Evolutionary conservation across 1,140 invertebrate genomes (phyloP).

Genomic region (Meloidogyne chitwoodi): DNA sequence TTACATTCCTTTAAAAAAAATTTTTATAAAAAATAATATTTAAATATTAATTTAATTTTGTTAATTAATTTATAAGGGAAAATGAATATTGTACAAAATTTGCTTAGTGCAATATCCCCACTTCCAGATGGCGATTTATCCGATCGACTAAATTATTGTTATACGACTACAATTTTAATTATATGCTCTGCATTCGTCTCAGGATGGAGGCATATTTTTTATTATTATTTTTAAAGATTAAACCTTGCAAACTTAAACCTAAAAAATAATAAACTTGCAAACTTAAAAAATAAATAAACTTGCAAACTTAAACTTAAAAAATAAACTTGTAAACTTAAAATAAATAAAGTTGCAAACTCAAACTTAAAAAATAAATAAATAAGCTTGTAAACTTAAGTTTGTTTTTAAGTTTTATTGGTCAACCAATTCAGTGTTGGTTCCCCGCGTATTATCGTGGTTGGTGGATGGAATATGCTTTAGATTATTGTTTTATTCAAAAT

Average conservation of each 20-base stretch:
- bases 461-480: conserved; percentile 59
- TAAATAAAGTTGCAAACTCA: too few relatives aligned
- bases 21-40: too few relatives aligned
- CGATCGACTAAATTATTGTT: conserved; percentile 55
- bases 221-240: conserved; percentile 8
- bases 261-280: too few relatives aligned
- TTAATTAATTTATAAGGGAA: not conserved
- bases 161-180: conserved; percentile 53
- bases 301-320: not conserved
- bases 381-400: not conserved
- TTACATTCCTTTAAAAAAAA: too few relatives aligned
- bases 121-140: conserved; percentile 56
- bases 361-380: too few relatives aligned
- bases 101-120: conserved; percentile 53
- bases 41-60: too few relatives aligned
- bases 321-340: not conserved
- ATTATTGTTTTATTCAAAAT: conserved; percentile 60
- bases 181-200: conserved; percentile 55
- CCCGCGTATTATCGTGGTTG: conserved; percentile 59
- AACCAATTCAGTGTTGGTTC: conserved; percentile 59
- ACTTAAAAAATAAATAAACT: too few relatives aligned
- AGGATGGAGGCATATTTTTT: conserved; percentile 49
- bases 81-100: conserved; percentile 56
- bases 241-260: not conserved
- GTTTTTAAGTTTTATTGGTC: conserved; percentile 42